phyloP scores from a whole-genome alignment of 2,888 invertebrate genomes.

The Adelognathus sp. region DNA sequence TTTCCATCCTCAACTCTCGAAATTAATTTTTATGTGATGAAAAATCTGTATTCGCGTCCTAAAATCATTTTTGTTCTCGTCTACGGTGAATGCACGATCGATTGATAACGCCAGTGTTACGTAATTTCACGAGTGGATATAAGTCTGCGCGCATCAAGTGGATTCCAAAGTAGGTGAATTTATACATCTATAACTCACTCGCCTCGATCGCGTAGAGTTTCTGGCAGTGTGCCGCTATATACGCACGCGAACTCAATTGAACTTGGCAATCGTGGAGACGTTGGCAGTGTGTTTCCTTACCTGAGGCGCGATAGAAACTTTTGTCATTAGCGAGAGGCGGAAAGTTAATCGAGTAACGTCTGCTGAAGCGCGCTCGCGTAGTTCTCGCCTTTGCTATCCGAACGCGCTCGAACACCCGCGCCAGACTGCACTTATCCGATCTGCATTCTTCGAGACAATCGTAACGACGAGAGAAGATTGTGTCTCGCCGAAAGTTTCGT shows the following conservation, averaged over 20 bases:
- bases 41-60: too few relatives aligned
- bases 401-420: not conserved
- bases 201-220: slow-evolving; percentile 27
- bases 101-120: too few relatives aligned
- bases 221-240: slow-evolving; percentile 27
- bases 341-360: slow-evolving; percentile 32
- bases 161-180: not conserved
- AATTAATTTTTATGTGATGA: too few relatives aligned
- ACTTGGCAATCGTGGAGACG: slow-evolving; percentile 56
- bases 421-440: slow-evolving; percentile 16
- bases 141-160: too few relatives aligned
- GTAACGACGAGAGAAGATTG: not conserved
- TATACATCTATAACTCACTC: slow-evolving; percentile 16
- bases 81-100: too few relatives aligned
- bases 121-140: too few relatives aligned
- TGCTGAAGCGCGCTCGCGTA: slow-evolving; percentile 1
- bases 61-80: too few relatives aligned
- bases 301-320: slow-evolving; percentile 49
- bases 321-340: slow-evolving; percentile 42
- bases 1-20: too few relatives aligned
- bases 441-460: slow-evolving; percentile 17
- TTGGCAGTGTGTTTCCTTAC: not conserved
- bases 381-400: not conserved
- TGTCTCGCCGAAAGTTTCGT: too few relatives aligned
- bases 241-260: slow-evolving; percentile 57